These are phyloP conservation scores for Rotaria macrura DNA, from an alignment of 2,888 invertebrate genomes.

Conservation along the genomic window DNA sequence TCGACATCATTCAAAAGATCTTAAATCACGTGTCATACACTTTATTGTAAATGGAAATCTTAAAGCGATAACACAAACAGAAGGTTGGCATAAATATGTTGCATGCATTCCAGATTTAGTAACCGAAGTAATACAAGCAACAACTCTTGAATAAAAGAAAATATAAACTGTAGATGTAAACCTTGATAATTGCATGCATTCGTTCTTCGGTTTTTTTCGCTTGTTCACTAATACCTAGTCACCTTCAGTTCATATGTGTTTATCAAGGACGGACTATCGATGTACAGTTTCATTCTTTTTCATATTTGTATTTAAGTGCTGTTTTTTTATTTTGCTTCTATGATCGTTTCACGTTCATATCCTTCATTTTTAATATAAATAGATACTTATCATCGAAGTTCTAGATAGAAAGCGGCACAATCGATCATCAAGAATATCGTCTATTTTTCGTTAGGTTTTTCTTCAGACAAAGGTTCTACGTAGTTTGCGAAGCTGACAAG, in stretches of 20 bases:
- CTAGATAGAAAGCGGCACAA: no score
- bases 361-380: background rate
- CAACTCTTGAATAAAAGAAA: background rate
- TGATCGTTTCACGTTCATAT: background rate
- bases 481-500: background rate
- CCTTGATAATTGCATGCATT: background rate
- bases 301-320: background rate
- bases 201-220: background rate
- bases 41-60: background rate
- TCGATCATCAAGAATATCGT: no score
- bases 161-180: background rate
- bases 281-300: background rate
- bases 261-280: background rate
- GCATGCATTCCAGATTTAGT: slow-evolving; percentile 9
- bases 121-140: slow-evolving; percentile 18
- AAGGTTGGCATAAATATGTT: slow-evolving; percentile 21
- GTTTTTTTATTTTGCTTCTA: background rate
- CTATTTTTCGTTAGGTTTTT: no score
- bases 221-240: slow-evolving; percentile 3
- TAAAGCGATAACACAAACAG: background rate
- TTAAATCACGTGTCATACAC: background rate
- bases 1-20: slow-evolving; percentile 21
- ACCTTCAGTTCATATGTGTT: background rate
- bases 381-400: background rate
- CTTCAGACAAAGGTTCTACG: background rate